Evolutionary conservation across 37 sponge, comb jelly and placozoan genomes (phyloP), one percentile per base, ranked within the genome.

Genomic region (Dysidea cf. avara): DNA sequence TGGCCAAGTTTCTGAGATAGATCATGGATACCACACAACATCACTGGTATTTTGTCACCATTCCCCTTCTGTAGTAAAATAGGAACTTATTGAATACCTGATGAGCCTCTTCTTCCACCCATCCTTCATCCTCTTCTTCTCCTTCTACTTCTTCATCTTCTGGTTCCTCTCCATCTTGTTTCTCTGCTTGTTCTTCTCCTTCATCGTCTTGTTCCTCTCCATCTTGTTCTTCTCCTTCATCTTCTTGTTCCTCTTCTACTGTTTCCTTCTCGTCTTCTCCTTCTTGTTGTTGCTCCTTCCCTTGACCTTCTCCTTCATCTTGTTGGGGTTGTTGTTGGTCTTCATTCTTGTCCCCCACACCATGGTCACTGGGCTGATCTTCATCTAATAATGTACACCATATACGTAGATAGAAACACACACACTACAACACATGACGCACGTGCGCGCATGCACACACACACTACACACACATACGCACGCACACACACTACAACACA

Each of bases 331-430:
- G 14, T 63, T 54, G 30, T 76, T 35, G 33, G 43, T 6, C 39
- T 34, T 58, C 37, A 70, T 25, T 61, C 71, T 11, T 11, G 66
- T 53, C 39, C 78, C 21, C 61, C 75, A 26, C 47, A 43, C 39
- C 22, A 31, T 13, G 6, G 35, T 6, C 12, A 31, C 7, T 20
- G 61, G 21, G 29, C 29, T 25, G 61, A 13, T 18, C 36, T 5
- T 32, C 22, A 64, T 64, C 35, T n/a, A 64, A 3, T 37, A 43
- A 12, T 22, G 25, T 7, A 56, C 52, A 49, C 13, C 16, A 49
- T 16, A 49, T 49, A 18, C 16, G 52, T 49, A 49, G 13, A 49
- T 49, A 16, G 16, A 18, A 16, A 49, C 16, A 13, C 13, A 13
- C 16, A 49, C 29, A 13, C 29, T 56, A 12, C 11, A 13, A 29